Evolutionary conservation across 2,797 vertebrate genomes (phyloP).

Genomic region (Alfaro cultratus): DNA sequence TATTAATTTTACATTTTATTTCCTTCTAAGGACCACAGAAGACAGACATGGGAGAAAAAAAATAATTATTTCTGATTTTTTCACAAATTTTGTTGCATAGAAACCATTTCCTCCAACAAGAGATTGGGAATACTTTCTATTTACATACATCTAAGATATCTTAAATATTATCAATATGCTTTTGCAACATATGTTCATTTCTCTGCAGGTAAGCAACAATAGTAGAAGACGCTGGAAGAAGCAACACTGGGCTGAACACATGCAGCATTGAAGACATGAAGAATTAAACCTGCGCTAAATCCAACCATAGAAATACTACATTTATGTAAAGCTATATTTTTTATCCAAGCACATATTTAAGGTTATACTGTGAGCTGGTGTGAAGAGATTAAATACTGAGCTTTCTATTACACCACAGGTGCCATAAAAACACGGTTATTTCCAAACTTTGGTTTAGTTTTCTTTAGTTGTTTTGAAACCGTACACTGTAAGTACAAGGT

Average conservation of each 20-base stretch:
- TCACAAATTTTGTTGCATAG: background rate
- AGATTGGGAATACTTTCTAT: background rate
- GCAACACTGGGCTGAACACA: constrained; percentile 46
- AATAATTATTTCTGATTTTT: background rate
- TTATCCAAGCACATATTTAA: constrained; percentile 92
- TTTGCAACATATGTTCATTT: background rate
- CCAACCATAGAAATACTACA: constrained; percentile 83
- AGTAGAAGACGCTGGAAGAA: constrained; percentile 68
- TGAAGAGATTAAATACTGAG: constrained; percentile 92
- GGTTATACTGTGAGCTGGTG: constrained; percentile 97
- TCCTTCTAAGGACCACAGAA: background rate
- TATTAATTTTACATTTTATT: background rate
- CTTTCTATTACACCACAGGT: constrained; percentile 97
- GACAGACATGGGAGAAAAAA: too few relatives aligned
- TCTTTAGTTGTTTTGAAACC: constrained; percentile 58
- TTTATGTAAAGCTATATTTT: constrained; percentile 93
- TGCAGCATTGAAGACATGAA: constrained; percentile 53
- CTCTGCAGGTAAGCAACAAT: constrained; percentile 65
- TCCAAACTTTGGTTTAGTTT: constrained; percentile 76
- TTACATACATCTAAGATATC: background rate
- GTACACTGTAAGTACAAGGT: constrained; percentile 46
- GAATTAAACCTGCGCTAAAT: constrained; percentile 78
- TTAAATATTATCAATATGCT: background rate
- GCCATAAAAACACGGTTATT: constrained; percentile 90
- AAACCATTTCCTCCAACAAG: background rate